Percentiles rank a stretch among this genome's conserved stretches.
Conservation (phyloP, 2,888 invertebrate species). For the Acronicta leporina region DNA sequence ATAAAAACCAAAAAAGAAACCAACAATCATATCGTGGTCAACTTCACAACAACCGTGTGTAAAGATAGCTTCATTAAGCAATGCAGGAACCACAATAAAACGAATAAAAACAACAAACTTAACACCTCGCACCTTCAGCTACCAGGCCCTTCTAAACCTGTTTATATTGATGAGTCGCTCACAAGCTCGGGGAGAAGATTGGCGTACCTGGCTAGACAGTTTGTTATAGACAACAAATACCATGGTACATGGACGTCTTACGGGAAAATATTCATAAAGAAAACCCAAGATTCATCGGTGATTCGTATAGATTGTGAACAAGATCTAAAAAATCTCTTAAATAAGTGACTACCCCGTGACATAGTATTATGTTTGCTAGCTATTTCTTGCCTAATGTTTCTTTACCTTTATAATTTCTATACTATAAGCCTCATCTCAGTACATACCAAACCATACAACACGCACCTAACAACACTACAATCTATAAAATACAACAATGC, state of each 20-base stretch:
- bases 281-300: conserved; percentile 6
- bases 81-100: conserved; percentile 5
- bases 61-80: conserved; percentile 12
- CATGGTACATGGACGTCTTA: conserved; percentile 12
- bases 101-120: conserved; percentile 7
- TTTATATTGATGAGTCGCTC: conserved; percentile 12
- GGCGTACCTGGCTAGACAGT: conserved; percentile 14
- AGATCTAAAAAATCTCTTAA: conserved; percentile 1
- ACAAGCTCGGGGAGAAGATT: conserved; percentile 4
- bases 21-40: conserved; percentile 14
- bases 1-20: conserved; percentile 6
- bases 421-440: not conserved
- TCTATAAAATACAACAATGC: not conserved
- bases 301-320: conserved; percentile 8
- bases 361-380: not conserved
- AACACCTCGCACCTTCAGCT: conserved; percentile 10
- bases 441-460: not conserved
- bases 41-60: conserved; percentile 6
- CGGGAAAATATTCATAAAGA: conserved; percentile 14
- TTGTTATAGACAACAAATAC: conserved; percentile 1
- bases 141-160: conserved; percentile 3
- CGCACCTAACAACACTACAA: not conserved
- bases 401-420: not conserved
- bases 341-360: conserved; percentile 4
- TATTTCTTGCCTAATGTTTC: not conserved